Conservation (phyloP, 2,113 vertebrate genomes). For the Mobula birostris region DNA sequence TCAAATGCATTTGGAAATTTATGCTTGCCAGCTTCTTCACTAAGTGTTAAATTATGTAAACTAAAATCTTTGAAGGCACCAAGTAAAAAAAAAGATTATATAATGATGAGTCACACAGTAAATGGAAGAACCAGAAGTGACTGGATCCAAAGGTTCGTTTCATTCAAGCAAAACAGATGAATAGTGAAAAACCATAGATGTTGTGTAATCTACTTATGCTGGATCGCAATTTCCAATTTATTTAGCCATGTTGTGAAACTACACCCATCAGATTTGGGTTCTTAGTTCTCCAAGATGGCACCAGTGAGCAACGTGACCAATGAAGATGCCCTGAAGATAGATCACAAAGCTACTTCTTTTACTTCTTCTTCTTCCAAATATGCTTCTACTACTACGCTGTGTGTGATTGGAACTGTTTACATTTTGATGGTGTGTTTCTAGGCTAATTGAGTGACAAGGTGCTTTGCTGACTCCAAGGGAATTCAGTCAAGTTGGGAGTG, state of each 20-base stretch:
- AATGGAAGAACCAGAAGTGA: background rate
- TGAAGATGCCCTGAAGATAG: too few species aligned
- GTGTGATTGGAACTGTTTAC: too few species aligned
- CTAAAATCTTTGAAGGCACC: background rate
- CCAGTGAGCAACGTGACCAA: too few species aligned
- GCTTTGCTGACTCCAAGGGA: too few species aligned
- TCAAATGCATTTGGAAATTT: background rate
- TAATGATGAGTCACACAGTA: background rate
- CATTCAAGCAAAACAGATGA: background rate
- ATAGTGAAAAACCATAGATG: background rate
- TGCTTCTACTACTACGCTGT: too few species aligned
- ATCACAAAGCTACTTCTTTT: too few species aligned
- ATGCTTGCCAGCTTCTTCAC: background rate
- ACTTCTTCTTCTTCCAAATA: too few species aligned
- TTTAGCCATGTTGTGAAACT: background rate
- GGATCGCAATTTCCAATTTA: background rate
- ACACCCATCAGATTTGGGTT: background rate
- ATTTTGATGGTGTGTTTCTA: too few species aligned
- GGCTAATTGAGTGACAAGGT: too few species aligned
- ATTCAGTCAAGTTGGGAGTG: too few species aligned
- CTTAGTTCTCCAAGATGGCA: too few species aligned
- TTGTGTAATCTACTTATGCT: background rate
- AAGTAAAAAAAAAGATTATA: background rate
- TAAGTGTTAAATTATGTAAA: background rate
- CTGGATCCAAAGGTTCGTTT: background rate